Conservation (phyloP, 2,797 vertebrate genomes). For the Cossypha caffra region DNA sequence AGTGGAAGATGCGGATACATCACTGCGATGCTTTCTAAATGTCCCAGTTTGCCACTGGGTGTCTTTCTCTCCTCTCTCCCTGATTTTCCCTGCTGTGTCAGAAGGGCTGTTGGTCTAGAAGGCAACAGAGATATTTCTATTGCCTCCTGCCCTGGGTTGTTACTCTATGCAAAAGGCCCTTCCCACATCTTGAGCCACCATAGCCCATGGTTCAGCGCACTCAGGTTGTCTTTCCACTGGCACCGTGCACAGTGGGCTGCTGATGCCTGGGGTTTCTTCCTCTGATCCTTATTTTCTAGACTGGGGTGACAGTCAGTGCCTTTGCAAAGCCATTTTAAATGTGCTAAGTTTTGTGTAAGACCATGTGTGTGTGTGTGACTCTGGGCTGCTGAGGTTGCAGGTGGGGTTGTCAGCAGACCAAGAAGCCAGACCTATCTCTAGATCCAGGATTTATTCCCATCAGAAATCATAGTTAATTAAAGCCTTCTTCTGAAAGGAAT, state of each 20-base stretch:
- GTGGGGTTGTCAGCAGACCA: background rate
- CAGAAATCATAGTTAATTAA: slow-evolving; percentile 52
- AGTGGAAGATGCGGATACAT: background rate
- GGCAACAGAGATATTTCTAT: background rate
- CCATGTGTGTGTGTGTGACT: accelerated
- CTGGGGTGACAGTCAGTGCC: background rate
- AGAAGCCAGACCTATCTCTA: background rate
- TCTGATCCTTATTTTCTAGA: background rate
- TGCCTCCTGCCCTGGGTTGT: slow-evolving; percentile 1
- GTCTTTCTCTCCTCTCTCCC: background rate
- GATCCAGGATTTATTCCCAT: background rate
- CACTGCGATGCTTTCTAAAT: background rate
- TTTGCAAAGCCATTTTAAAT: background rate
- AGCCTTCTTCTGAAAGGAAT: slow-evolving; percentile 53
- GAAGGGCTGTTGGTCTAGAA: background rate
- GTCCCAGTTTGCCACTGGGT: slow-evolving; percentile 8
- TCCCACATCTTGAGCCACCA: background rate
- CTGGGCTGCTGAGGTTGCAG: background rate
- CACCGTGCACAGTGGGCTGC: accelerated
- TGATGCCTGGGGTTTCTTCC: background rate
- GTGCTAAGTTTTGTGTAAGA: background rate
- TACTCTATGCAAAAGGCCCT: background rate
- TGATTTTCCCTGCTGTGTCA: background rate
- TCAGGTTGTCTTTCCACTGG: background rate
- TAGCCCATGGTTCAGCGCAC: background rate